Evolutionary conservation across 2,113 vertebrate genomes (phyloP), one percentile per base, ranked within the genome.

Genomic region (Zapornia atra): DNA sequence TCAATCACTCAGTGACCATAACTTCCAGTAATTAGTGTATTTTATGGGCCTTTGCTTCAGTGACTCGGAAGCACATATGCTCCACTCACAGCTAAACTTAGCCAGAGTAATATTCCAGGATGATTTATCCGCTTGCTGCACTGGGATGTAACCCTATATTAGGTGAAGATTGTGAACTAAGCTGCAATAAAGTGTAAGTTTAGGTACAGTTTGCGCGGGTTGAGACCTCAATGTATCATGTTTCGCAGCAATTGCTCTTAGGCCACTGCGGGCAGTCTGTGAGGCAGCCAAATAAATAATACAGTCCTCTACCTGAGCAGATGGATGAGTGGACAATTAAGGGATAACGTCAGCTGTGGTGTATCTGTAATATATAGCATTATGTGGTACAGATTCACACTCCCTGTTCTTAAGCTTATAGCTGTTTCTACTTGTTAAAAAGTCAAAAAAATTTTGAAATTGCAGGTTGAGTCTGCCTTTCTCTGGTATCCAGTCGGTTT

Each of bases 1-100:
- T 98, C 98, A 98, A 98, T 99, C 98, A 99, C 98, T 97, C 98
- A 98, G 98, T 98, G 98, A 99, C 98, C 98, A 98, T 98, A 98
- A 98, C 98, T 98, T 97, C 96, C 97, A 98, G 98, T 98, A 98
- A 99, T 99, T 98, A 98, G 98, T 98, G 98, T 98, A 98, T 98
- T 98, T 98, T 98, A 98, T 98, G 98, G 98, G 97, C 98, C 97
- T 98, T 93, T 98, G 98, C 98, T 98, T 98, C 98, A 98, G 97
- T 98, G 98, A 95, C 98, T 98, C 86, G 97, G 97, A 98, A 98
- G 98, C 98, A 97, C 98, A 98, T 98, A 98, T 97, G 98, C 98
- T 98, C 95, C 97, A 98, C 96, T 98, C 97, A 80, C 96, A 97
- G 98, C 96, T 97, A 97, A 98, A 98, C 98, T 98, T 98, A 98